These are phyloP conservation scores for Drosophila neoperkinsi DNA, from an alignment of 2,888 invertebrate genomes.

Conservation along the genomic window DNA sequence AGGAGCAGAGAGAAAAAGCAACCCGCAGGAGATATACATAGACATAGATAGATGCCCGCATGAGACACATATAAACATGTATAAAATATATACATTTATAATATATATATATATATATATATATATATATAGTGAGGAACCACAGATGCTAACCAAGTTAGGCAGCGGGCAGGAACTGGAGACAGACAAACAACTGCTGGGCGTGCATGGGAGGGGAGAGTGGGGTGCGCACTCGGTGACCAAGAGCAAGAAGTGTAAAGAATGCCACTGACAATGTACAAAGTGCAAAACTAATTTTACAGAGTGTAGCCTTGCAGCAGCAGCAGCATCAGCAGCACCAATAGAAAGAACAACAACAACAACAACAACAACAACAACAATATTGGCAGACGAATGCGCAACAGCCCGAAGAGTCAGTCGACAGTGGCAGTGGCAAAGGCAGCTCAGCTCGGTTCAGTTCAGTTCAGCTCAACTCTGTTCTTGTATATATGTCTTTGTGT, in stretches of 20 bases:
- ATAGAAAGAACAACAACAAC: conserved; percentile 24
- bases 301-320: conserved; percentile 70
- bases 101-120: conserved; percentile 5
- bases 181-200: conserved; percentile 51
- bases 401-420: conserved; percentile 50
- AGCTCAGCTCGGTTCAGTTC: conserved; percentile 8
- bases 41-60: conserved; percentile 13
- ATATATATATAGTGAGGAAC: conserved; percentile 38
- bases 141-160: conserved; percentile 66
- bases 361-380: conserved; percentile 12
- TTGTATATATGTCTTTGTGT: conserved; percentile 29
- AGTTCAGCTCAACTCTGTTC: conserved; percentile 30
- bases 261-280: conserved; percentile 81
- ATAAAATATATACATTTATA: not conserved
- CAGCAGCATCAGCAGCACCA: conserved; percentile 24
- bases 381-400: conserved; percentile 49
- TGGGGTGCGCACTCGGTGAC: conserved; percentile 25
- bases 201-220: not conserved
- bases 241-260: conserved; percentile 70
- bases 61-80: conserved; percentile 4
- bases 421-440: conserved; percentile 12
- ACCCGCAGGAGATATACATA: conserved; percentile 31
- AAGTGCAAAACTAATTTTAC: conserved; percentile 82
- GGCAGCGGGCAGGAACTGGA: conserved; percentile 28
- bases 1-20: not conserved